Conservation (phyloP, 2,113 vertebrate genomes). For the Thamnophis sirtalis region DNA sequence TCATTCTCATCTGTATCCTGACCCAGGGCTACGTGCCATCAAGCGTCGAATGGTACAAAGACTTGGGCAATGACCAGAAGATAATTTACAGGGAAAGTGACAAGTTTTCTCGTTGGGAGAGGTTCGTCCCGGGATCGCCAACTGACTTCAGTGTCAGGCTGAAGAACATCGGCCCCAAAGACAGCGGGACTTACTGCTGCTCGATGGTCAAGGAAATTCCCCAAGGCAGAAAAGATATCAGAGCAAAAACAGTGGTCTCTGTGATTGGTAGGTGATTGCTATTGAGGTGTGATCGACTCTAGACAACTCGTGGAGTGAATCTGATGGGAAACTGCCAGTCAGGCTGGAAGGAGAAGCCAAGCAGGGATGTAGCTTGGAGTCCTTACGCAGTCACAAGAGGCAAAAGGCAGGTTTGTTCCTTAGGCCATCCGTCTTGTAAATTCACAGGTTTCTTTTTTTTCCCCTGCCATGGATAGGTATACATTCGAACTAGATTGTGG, state of each 20-base stretch:
- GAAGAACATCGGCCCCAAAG: slow-evolving; percentile 1
- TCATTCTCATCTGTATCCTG: not conserved
- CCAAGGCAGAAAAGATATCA: too few relatives aligned
- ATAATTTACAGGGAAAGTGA: fast-evolving
- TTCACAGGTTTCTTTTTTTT: too few relatives aligned
- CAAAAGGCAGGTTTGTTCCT: too few relatives aligned
- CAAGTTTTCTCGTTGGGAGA: not conserved
- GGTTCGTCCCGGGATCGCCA: fast-evolving
- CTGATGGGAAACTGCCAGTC: not conserved
- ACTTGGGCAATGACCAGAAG: not conserved
- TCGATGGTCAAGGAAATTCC: not conserved
- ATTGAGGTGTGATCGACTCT: too few relatives aligned
- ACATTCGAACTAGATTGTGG: too few relatives aligned
- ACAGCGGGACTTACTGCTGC: slow-evolving; percentile 34
- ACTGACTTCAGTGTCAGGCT: slow-evolving; percentile 41
- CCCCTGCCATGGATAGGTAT: too few relatives aligned
- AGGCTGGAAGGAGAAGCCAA: too few relatives aligned
- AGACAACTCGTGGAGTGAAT: not conserved
- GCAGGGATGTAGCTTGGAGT: too few relatives aligned
- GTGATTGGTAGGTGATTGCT: slow-evolving; percentile 43
- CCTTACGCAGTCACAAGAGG: too few relatives aligned
- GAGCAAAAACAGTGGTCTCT: not conserved
- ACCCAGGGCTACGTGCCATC: not conserved
- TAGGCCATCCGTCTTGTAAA: too few relatives aligned
- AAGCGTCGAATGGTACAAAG: not conserved